Conservation (phyloP, 2,797 vertebrate genomes). For the Neosilurus hyrtlii region DNA sequence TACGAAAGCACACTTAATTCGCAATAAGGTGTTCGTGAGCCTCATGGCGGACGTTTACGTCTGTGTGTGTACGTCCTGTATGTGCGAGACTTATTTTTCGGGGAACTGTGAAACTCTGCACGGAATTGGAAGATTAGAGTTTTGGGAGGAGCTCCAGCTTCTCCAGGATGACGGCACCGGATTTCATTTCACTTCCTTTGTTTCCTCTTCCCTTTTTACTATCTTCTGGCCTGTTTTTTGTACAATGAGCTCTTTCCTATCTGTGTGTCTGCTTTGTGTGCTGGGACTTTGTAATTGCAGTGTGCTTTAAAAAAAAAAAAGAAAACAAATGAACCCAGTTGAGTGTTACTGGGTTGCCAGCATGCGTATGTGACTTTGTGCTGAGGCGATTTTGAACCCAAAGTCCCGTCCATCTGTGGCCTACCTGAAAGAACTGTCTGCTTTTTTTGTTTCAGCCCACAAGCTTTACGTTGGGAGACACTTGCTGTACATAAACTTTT, state of each 20-base stretch:
- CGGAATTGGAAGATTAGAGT: slow-evolving; percentile 44
- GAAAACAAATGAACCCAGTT: slow-evolving; percentile 41
- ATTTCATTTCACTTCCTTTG: slow-evolving; percentile 24
- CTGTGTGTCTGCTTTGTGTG: slow-evolving; percentile 59
- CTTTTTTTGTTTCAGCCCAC: slow-evolving; percentile 53
- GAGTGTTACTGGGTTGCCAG: slow-evolving; percentile 53
- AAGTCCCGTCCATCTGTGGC: slow-evolving; percentile 56
- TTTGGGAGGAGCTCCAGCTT: slow-evolving; percentile 50
- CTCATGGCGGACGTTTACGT: slow-evolving; percentile 57
- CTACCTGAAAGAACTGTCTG: slow-evolving; percentile 58
- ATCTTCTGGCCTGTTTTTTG: slow-evolving; percentile 24
- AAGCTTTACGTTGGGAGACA: slow-evolving; percentile 64
- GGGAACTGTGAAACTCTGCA: slow-evolving; percentile 49
- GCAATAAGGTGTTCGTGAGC: slow-evolving; percentile 81
- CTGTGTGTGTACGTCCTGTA: slow-evolving; percentile 49
- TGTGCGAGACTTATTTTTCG: slow-evolving; percentile 47
- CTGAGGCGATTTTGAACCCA: slow-evolving; percentile 60
- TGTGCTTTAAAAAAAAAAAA: slow-evolving; percentile 51
- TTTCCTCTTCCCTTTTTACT: slow-evolving; percentile 30
- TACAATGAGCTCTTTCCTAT: slow-evolving; percentile 56
- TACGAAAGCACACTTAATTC: slow-evolving; percentile 82
- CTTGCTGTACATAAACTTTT: slow-evolving; percentile 66
- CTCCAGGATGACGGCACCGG: slow-evolving; percentile 51
- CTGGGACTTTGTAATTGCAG: slow-evolving; percentile 50
- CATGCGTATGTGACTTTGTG: slow-evolving; percentile 60